Base-by-base conservation (phyloP, 92 coral and sea anemone genomes). In the Parazoanthus darwini region DNA sequence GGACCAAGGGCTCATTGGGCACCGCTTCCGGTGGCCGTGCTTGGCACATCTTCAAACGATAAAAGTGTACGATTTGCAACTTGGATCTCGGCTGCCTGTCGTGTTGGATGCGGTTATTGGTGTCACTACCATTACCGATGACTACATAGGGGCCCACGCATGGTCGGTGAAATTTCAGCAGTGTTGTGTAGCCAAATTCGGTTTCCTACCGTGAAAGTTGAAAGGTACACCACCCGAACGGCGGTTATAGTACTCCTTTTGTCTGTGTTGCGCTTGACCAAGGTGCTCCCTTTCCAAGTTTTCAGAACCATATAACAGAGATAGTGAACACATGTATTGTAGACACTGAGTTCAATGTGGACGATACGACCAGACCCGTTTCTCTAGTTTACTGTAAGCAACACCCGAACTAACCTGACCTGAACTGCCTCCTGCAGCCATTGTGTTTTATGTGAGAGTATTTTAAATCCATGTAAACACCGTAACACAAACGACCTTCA, bases 201-300 rank as follows among this genome's bases (percentile, higher is more conserved):
- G 74, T 86, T 88, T 2, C 92, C 90, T 58, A 86, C 81, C 76
- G 33, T 29, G 33, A 29, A 29, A 29, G 33, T 74, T 58, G 44
- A 87, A 86, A 7, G 76, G 66, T 48, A 58, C 90, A 48, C 85
- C 90, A 56, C 82, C 73, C 36, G 81, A 29, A 44, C 59, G 65
- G 74, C 33, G 70, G 85, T 88, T 89, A 37, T 88, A 88, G n/a
- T 91, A 74, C 50, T 88, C 88, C 88, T 91, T 88, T 79, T 88
- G 91, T 9, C 91, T 33, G 39, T 70, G 78, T 36, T 88, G 91
- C 9, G 89, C 89, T 58, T 44, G 36, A 8, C 73, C 71, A 22
- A 84, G 76, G 15, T 87, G 90, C 74, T 86, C 90, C 15, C 82
- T 18, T 78, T 84, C 90, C 68, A 22, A 29, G 33, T 29, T 29